phyloP scores from a whole-genome alignment of 2,113 vertebrate species.

The Ceyx cyanopectus region DNA sequence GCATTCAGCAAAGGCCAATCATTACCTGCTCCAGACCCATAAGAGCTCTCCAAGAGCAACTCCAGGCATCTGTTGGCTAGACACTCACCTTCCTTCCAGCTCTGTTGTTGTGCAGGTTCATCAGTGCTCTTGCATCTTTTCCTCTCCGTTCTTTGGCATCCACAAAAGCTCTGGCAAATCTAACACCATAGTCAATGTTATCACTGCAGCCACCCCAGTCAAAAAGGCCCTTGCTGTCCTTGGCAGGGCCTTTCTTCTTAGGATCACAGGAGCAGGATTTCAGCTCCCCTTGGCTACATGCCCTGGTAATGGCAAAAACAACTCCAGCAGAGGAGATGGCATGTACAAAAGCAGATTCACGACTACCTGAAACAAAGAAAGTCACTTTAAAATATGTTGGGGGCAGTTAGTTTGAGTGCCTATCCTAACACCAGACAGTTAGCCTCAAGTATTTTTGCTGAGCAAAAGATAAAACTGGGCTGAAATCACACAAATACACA shows the following conservation, averaged over 20 bases:
- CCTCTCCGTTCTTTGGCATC: slow-evolving; percentile 92
- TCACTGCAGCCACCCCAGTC: slow-evolving; percentile 98
- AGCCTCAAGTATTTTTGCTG: background rate
- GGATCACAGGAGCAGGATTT: slow-evolving; percentile 95
- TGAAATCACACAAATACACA: slow-evolving; percentile 23
- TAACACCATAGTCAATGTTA: slow-evolving; percentile 91
- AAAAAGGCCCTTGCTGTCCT: slow-evolving; percentile 88
- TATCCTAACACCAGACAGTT: background rate
- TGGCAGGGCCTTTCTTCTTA: slow-evolving; percentile 88
- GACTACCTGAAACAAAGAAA: slow-evolving; percentile 85
- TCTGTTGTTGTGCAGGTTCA: slow-evolving; percentile 97
- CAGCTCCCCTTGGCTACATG: slow-evolving; percentile 95
- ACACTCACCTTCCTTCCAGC: slow-evolving; percentile 90
- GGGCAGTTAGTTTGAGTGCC: background rate
- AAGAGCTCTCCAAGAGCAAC: background rate
- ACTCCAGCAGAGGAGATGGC: slow-evolving; percentile 96
- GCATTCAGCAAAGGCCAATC: background rate
- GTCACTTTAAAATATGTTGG: background rate
- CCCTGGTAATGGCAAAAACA: slow-evolving; percentile 92
- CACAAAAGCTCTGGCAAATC: slow-evolving; percentile 90
- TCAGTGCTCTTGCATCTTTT: slow-evolving; percentile 90
- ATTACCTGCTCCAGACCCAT: background rate
- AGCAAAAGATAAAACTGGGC: slow-evolving; percentile 47
- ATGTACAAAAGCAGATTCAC: slow-evolving; percentile 94
- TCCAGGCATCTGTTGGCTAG: background rate